These are phyloP conservation scores for Lasiommata megera DNA, from an alignment of 2,888 invertebrate genomes.

Conservation along the genomic window DNA sequence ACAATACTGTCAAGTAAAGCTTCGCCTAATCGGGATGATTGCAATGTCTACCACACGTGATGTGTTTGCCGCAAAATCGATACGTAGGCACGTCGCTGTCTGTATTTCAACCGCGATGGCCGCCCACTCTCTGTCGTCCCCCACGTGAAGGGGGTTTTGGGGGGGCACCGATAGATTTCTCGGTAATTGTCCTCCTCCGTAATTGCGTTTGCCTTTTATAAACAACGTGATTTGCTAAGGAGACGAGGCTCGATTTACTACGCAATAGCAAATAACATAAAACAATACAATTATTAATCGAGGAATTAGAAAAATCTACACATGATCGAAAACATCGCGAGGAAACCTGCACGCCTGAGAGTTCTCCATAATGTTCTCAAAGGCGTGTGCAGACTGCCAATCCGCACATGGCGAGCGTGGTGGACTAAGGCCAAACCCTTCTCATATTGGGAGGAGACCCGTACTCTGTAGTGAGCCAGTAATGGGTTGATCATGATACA, in stretches of 20 bases:
- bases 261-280: background rate
- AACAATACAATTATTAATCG: too few relatives aligned
- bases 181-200: slow-evolving; percentile 22
- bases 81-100: slow-evolving; percentile 9
- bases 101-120: slow-evolving; percentile 19
- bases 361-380: too few relatives aligned
- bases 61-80: slow-evolving; percentile 12
- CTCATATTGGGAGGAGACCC: too few relatives aligned
- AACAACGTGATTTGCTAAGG: slow-evolving; percentile 10
- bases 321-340: too few relatives aligned
- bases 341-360: too few relatives aligned
- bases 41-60: background rate
- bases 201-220: slow-evolving; percentile 22
- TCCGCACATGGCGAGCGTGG: too few relatives aligned
- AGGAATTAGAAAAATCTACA: too few relatives aligned
- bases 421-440: too few relatives aligned
- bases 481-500: too few relatives aligned
- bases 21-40: background rate
- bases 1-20: too few relatives aligned
- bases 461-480: too few relatives aligned
- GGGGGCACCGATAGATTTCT: slow-evolving; percentile 25
- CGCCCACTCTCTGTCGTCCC: slow-evolving; percentile 10
- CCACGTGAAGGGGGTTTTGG: background rate
- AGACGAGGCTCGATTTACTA: background rate
- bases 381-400: too few relatives aligned